These are phyloP conservation scores for Chaetops frenatus DNA, from an alignment of 2,113 vertebrate genomes.

Conservation along the genomic window DNA sequence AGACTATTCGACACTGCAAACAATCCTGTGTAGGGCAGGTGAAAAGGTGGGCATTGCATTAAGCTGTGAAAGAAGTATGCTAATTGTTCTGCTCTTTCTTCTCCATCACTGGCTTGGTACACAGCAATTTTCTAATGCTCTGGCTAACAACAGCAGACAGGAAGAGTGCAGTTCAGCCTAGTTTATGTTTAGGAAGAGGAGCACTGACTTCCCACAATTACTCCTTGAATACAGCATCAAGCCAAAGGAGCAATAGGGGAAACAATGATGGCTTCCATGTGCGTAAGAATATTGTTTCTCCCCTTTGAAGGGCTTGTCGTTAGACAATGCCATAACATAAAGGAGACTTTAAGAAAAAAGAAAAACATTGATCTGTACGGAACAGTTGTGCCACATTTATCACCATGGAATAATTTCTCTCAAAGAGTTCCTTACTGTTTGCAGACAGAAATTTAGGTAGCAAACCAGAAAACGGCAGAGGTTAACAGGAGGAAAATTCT, in stretches of 20 bases:
- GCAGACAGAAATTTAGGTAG: background rate
- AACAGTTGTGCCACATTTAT: background rate
- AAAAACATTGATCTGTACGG: background rate
- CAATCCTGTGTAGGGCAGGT: background rate
- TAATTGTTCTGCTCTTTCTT: background rate
- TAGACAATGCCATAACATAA: conserved; percentile 15
- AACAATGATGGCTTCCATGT: conserved; percentile 47
- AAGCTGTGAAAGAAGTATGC: background rate
- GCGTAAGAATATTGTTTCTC: conserved; percentile 40
- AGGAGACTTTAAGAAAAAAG: background rate
- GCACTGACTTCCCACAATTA: conserved; percentile 54
- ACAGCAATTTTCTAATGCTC: conserved; percentile 38
- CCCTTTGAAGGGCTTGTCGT: conserved; percentile 14
- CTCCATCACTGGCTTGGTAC: background rate
- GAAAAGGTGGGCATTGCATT: background rate
- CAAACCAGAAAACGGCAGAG: background rate
- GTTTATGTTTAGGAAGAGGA: conserved; percentile 65
- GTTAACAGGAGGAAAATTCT: background rate
- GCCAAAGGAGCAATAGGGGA: conserved; percentile 37
- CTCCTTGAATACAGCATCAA: conserved; percentile 9
- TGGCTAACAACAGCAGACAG: conserved; percentile 51
- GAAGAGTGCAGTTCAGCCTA: conserved; percentile 56
- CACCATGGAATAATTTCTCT: background rate
- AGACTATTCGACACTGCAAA: background rate
- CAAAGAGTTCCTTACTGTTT: background rate